Percentiles rank a stretch among this genome's conserved stretches.
These are phyloP conservation scores for Frieseomelitta varia DNA, from an alignment of 1,140 invertebrate species.

Conservation along the genomic window DNA sequence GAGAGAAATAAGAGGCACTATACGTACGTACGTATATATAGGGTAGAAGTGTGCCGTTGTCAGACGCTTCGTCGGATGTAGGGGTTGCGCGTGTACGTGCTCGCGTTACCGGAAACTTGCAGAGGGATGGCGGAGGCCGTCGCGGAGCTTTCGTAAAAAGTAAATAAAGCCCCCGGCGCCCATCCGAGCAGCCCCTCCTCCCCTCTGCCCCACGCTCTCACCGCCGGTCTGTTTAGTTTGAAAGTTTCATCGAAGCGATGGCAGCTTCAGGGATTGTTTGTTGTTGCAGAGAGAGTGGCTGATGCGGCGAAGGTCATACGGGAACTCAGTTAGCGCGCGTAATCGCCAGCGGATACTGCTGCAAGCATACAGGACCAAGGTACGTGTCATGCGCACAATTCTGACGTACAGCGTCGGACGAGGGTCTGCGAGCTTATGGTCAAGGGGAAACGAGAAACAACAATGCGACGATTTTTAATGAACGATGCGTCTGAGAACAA, in stretches of 20 bases:
- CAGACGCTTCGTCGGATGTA: neutral
- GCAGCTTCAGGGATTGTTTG: constrained; percentile 65
- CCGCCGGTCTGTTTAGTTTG: constrained; percentile 56
- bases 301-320: constrained; percentile 69
- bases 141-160: constrained; percentile 56
- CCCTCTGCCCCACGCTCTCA: too few species aligned
- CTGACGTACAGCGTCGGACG: neutral
- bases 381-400: constrained; percentile 37
- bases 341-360: constrained; percentile 65
- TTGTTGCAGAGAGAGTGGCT: constrained; percentile 72
- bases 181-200: too few species aligned
- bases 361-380: constrained; percentile 54
- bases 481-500: too few species aligned
- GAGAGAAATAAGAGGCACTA: neutral
- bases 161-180: constrained; percentile 60
- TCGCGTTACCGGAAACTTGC: constrained; percentile 12
- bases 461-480: too few species aligned
- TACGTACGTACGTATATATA: neutral
- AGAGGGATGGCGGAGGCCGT: neutral
- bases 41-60: neutral
- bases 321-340: constrained; percentile 66
- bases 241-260: constrained; percentile 57
- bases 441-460: neutral
- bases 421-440: neutral
- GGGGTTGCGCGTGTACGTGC: neutral